Conservation (phyloP, 2,888 invertebrate species). For the Hofmannophila pseudospretella region DNA sequence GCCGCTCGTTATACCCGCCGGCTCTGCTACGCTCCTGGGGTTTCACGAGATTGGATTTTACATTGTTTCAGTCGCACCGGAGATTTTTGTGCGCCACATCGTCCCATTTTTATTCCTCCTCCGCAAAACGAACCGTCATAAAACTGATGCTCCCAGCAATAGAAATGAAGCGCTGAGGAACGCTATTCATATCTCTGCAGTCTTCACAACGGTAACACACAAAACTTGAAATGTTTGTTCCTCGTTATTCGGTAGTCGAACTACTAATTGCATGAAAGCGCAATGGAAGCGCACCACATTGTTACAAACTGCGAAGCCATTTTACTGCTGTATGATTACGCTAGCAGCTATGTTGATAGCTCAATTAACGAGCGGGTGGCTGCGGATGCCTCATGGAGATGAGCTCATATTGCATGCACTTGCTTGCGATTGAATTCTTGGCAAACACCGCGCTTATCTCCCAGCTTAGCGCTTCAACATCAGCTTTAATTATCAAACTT, state of each 20-base stretch:
- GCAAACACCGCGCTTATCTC: conserved; percentile 35
- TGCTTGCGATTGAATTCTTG: conserved; percentile 52
- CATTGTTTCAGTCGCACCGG: conserved; percentile 38
- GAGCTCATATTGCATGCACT: conserved; percentile 38
- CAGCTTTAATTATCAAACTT: conserved; percentile 26
- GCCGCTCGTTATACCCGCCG: conserved; percentile 25
- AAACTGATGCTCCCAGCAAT: conserved; percentile 39
- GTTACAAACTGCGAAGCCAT: conserved; percentile 24
- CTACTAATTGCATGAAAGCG: conserved; percentile 20
- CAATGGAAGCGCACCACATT: conserved; percentile 20
- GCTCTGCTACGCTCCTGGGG: conserved; percentile 20
- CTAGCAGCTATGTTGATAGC: conserved; percentile 44
- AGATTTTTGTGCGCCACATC: conserved; percentile 30
- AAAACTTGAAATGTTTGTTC: not conserved
- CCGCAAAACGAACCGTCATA: conserved; percentile 40
- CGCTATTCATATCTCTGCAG: too few species aligned
- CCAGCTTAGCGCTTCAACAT: conserved; percentile 8
- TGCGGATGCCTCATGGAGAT: conserved; percentile 22
- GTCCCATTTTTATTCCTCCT: conserved; percentile 40
- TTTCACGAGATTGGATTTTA: conserved; percentile 48
- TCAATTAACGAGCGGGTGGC: conserved; percentile 45
- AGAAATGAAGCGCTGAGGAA: too few species aligned
- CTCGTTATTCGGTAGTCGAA: conserved; percentile 8
- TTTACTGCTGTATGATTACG: conserved; percentile 24
- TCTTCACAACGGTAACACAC: too few species aligned